Conservation (phyloP, 2,888 invertebrate genomes). For the Baronia brevicornis region DNA sequence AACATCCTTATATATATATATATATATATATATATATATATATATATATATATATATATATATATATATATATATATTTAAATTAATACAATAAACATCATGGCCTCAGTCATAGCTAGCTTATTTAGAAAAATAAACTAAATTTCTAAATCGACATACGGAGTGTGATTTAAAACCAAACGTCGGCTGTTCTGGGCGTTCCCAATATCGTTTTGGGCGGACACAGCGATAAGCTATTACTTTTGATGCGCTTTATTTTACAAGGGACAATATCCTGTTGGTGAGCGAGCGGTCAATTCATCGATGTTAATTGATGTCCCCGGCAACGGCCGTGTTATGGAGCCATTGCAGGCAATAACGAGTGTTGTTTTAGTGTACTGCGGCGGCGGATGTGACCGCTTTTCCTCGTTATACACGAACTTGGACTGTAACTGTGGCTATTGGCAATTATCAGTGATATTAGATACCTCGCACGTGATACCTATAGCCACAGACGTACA, state of each 20-base stretch:
- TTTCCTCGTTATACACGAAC: conserved; percentile 2
- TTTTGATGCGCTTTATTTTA: conserved; percentile 34
- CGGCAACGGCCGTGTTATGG: conserved; percentile 43
- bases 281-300: conserved; percentile 35
- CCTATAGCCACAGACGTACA: conserved; percentile 23
- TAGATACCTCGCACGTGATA: not conserved
- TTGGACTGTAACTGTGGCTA: conserved; percentile 3
- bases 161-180: conserved; percentile 1
- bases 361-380: conserved; percentile 23
- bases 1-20: no score
- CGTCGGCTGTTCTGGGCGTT: conserved; percentile 17
- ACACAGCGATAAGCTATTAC: conserved; percentile 30
- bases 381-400: conserved; percentile 14
- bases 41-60: no score
- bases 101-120: no score
- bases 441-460: not conserved
- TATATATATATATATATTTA: no score
- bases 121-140: no score
- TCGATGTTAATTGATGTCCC: conserved; percentile 44
- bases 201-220: conserved; percentile 25
- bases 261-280: conserved; percentile 30
- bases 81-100: no score
- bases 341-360: conserved; percentile 35
- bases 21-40: no score
- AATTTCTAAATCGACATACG: not conserved